Percentiles rank a stretch among this genome's conserved stretches.
phyloP scores from a whole-genome alignment of 2,888 invertebrate genomes.

The Thymelicus lineola region DNA sequence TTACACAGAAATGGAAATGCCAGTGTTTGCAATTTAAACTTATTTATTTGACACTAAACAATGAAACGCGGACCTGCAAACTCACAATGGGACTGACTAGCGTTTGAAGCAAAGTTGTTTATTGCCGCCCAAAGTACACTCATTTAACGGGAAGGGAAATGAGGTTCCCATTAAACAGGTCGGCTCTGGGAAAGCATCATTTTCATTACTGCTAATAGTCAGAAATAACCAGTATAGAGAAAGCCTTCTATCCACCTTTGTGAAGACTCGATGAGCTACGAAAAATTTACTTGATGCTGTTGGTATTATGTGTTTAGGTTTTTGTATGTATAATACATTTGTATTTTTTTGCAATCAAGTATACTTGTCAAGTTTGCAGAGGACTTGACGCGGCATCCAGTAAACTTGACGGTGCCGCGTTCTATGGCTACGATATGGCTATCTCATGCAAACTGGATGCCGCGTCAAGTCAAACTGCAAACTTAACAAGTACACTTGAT shows the following conservation, averaged over 20 bases:
- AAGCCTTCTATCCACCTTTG: conserved; percentile 35
- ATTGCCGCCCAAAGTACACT: conserved; percentile 44
- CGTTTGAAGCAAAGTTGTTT: conserved; percentile 47
- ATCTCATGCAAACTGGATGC: too few relatives aligned
- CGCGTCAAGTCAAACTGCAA: too few relatives aligned
- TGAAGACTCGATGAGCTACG: conserved; percentile 16
- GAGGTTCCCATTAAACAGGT: conserved; percentile 49
- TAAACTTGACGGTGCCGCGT: too few relatives aligned
- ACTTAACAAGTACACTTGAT: too few relatives aligned
- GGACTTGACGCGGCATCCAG: too few relatives aligned
- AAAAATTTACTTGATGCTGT: neutral
- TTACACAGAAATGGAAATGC: conserved; percentile 26
- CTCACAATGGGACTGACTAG: conserved; percentile 36
- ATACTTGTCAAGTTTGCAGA: too few relatives aligned
- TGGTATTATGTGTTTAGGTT: neutral
- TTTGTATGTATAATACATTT: too few relatives aligned
- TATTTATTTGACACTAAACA: conserved; percentile 37
- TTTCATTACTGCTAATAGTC: conserved; percentile 50
- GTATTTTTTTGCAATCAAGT: too few relatives aligned
- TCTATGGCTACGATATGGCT: too few relatives aligned
- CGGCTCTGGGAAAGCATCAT: conserved; percentile 48
- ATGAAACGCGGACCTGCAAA: conserved; percentile 25
- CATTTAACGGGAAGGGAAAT: conserved; percentile 46
- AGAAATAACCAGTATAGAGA: conserved; percentile 48
- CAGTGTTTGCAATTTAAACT: conserved; percentile 28